These are phyloP conservation scores for Trichomycterus rosablanca DNA, from an alignment of 2,113 vertebrate species.

Conservation along the genomic window DNA sequence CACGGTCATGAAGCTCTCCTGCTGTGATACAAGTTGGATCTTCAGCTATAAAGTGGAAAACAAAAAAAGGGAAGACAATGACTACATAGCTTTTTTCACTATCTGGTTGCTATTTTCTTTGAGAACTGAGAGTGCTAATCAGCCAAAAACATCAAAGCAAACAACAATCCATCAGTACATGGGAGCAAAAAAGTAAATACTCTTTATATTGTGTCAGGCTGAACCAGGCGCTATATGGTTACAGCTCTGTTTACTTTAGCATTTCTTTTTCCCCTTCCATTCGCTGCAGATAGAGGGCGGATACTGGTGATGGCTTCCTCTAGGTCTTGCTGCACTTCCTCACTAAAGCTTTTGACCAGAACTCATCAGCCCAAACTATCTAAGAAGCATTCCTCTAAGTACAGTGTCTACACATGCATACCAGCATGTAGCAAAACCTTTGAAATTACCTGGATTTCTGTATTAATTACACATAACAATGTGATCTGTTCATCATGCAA, in stretches of 20 bases:
- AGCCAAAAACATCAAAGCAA: constrained; percentile 34
- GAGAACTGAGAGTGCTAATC: constrained; percentile 10
- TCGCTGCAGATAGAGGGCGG: constrained; percentile 68
- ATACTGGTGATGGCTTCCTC: constrained; percentile 77
- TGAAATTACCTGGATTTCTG: too few species aligned
- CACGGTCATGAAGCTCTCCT: too few species aligned
- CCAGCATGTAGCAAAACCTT: background rate
- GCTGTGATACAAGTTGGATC: too few species aligned
- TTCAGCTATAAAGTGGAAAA: too few species aligned
- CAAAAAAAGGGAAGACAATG: too few species aligned
- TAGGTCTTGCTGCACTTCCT: constrained; percentile 73
- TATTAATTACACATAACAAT: too few species aligned
- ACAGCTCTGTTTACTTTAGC: constrained; percentile 49
- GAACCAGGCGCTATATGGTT: constrained; percentile 33
- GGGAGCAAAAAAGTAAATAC: constrained; percentile 35
- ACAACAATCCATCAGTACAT: constrained; percentile 29
- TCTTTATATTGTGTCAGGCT: constrained; percentile 44
- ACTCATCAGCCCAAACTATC: constrained; percentile 38
- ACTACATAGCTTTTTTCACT: too few species aligned
- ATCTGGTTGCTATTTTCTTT: too few species aligned
- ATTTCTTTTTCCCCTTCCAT: constrained; percentile 53
- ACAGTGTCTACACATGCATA: background rate
- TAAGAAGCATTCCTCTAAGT: constrained; percentile 52
- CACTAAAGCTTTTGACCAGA: constrained; percentile 59
- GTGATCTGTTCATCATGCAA: too few species aligned